Conservation (phyloP, 2,797 vertebrate genomes). For the Craterocephalus amniculus region DNA sequence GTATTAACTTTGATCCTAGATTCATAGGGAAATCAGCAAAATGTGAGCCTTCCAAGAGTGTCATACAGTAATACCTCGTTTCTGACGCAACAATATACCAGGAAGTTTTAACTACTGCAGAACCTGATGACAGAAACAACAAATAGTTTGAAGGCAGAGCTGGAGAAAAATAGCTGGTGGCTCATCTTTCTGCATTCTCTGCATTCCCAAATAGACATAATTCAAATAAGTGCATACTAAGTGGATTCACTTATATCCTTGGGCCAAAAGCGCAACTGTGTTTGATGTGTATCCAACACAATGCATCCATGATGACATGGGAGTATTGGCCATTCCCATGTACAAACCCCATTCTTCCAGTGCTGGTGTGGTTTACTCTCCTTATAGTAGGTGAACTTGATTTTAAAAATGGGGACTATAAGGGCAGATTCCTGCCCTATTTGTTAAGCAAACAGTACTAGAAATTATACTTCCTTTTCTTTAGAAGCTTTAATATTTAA, state of each 20-base stretch:
- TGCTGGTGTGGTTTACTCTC: slow-evolving; percentile 7
- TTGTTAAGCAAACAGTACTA: not conserved
- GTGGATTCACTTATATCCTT: slow-evolving; percentile 52
- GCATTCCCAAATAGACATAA: slow-evolving; percentile 54
- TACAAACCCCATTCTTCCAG: slow-evolving; percentile 31
- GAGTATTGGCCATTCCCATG: slow-evolving; percentile 15
- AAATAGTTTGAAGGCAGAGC: slow-evolving; percentile 11
- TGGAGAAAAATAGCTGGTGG: slow-evolving; percentile 28
- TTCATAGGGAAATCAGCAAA: slow-evolving; percentile 16
- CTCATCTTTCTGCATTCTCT: slow-evolving; percentile 47
- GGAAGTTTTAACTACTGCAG: slow-evolving; percentile 24
- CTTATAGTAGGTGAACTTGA: slow-evolving; percentile 2
- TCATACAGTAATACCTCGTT: slow-evolving; percentile 8
- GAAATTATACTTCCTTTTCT: slow-evolving; percentile 4
- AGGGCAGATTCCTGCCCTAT: not conserved
- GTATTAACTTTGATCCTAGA: slow-evolving; percentile 36
- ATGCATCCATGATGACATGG: slow-evolving; percentile 28
- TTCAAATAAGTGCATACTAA: slow-evolving; percentile 61
- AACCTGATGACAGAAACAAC: slow-evolving; percentile 17
- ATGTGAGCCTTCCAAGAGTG: slow-evolving; percentile 38
- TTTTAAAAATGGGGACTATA: not conserved
- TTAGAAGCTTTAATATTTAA: slow-evolving; percentile 10
- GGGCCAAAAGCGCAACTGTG: slow-evolving; percentile 61
- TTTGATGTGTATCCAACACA: slow-evolving; percentile 69
- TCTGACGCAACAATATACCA: slow-evolving; percentile 25